phyloP scores from a whole-genome alignment of 2,888 invertebrate species.

The Rambutsinella grinnellia region DNA sequence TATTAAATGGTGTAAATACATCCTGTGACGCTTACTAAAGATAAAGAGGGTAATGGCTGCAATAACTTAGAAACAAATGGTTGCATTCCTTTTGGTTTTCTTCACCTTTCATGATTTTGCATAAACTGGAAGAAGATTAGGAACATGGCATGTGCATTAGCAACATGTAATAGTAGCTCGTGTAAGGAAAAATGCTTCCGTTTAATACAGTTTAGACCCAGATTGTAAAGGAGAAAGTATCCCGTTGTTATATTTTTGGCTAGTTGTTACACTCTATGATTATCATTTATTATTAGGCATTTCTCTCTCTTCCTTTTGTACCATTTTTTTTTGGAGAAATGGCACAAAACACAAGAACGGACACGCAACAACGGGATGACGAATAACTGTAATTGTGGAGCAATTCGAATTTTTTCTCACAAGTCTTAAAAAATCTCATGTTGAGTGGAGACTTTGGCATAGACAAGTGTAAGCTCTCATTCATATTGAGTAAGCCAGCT shows the following conservation, averaged over 20 bases:
- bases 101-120: conserved; percentile 22
- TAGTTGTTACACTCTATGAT: background rate
- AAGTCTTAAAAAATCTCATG: too few species aligned
- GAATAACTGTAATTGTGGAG: conserved; percentile 30
- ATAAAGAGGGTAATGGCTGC: background rate
- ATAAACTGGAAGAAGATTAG: background rate
- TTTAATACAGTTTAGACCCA: conserved; percentile 1
- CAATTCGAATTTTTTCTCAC: background rate
- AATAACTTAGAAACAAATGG: conserved; percentile 1
- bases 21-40: background rate
- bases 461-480: background rate
- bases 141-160: background rate
- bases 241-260: background rate
- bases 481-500: background rate
- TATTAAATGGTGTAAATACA: background rate
- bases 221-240: background rate
- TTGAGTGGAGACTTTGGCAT: too few species aligned
- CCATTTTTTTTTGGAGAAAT: conserved; percentile 28
- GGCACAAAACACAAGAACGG: conserved; percentile 16
- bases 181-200: background rate
- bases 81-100: conserved; percentile 1
- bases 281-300: conserved; percentile 25
- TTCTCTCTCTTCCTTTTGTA: conserved; percentile 2
- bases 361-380: conserved; percentile 29
- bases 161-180: too few species aligned